These are phyloP conservation scores for Cyanistes caeruleus DNA, from an alignment of 2,113 vertebrate genomes.

Conservation along the genomic window DNA sequence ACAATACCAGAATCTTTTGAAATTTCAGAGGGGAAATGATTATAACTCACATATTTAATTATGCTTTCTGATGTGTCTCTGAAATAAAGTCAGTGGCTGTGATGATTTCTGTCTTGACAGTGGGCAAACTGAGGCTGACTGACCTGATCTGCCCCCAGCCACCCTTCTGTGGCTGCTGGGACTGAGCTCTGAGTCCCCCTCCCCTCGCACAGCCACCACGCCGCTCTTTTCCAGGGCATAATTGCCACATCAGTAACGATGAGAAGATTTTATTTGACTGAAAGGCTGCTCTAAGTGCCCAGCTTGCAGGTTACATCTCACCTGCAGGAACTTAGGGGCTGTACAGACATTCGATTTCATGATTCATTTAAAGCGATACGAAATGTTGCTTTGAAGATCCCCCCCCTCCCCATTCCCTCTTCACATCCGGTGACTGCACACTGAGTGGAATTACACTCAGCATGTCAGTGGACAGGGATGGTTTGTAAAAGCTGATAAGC, in stretches of 20 bases:
- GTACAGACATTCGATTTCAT: conserved; percentile 2
- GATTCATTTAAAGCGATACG: neutral
- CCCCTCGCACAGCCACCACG: rapidly evolving
- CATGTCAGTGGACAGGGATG: neutral
- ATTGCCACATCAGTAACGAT: conserved; percentile 7
- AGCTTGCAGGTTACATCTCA: conserved; percentile 37
- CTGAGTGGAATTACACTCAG: conserved; percentile 8
- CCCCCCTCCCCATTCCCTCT: neutral
- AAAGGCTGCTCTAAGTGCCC: conserved; percentile 16
- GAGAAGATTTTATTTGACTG: conserved; percentile 39
- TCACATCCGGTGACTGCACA: neutral
- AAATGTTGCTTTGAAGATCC: neutral
- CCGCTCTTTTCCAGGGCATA: neutral
- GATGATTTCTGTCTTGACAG: neutral
- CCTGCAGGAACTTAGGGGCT: conserved; percentile 39
- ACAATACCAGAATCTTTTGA: neutral
- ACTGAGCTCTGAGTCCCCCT: neutral
- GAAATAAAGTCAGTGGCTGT: neutral
- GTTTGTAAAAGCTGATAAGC: conserved; percentile 56
- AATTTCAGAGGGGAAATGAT: neutral
- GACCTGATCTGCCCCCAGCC: neutral
- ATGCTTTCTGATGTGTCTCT: neutral
- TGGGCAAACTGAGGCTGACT: neutral
- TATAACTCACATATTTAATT: neutral
- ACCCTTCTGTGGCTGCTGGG: neutral